A percentile compares a stretch with the other conserved stretches of the same genome.
Conservation (phyloP, 2,797 vertebrate species). For the Pangasius mekongensis region DNA sequence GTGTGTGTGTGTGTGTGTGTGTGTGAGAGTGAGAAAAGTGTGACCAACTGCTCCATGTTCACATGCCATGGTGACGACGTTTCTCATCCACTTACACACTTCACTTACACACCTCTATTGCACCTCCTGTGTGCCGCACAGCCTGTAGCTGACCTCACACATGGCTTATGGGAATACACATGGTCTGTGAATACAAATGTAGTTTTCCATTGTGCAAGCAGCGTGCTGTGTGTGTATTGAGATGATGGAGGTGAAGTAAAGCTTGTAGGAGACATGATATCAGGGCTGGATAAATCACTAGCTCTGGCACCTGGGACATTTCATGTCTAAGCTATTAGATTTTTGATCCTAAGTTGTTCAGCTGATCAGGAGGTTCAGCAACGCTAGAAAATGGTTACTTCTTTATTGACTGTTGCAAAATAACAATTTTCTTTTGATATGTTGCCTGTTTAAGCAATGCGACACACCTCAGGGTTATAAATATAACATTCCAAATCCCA, state of each 20-base stretch:
- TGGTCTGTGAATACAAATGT: background rate
- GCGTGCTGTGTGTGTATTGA: background rate
- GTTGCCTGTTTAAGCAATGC: background rate
- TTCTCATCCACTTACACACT: background rate
- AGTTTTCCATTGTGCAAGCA: background rate
- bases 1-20: background rate
- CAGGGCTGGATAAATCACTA: background rate
- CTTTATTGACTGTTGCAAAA: background rate
- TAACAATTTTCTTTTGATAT: background rate
- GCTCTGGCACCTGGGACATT: background rate
- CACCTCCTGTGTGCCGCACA: background rate
- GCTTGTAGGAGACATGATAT: background rate
- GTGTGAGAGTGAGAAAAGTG: background rate
- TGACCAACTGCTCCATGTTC: constrained; percentile 28
- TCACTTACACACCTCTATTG: background rate
- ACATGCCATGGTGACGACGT: background rate
- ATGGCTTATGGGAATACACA: background rate
- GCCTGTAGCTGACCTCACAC: background rate
- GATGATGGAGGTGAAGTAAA: background rate
- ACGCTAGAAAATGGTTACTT: background rate
- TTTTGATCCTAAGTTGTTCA: background rate
- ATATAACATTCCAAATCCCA: background rate
- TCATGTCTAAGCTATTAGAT: background rate
- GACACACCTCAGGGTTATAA: background rate
- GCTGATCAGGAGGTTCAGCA: background rate